Conservation (phyloP, 2,888 invertebrate genomes). For the Eledona agricola region DNA sequence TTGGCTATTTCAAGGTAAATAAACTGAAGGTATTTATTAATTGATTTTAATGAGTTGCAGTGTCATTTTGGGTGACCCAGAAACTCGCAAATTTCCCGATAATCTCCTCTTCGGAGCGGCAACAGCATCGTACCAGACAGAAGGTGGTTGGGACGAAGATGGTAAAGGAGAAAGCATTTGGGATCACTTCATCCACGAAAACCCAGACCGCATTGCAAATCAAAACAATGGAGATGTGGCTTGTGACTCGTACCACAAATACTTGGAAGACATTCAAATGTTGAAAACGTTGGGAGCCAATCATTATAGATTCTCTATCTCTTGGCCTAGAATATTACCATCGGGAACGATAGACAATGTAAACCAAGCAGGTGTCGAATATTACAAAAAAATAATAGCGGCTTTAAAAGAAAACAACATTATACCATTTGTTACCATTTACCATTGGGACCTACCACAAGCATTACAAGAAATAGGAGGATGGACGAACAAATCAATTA, state of each 20-base stretch:
- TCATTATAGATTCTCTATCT: conserved; percentile 63
- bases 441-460: conserved; percentile 68
- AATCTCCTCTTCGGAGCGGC: conserved; percentile 40
- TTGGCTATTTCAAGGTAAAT: not conserved
- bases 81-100: conserved; percentile 31
- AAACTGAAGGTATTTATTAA: not conserved
- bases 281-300: conserved; percentile 69
- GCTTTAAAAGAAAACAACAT: conserved; percentile 65
- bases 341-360: conserved; percentile 61
- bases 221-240: conserved; percentile 71
- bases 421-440: conserved; percentile 66
- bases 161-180: conserved; percentile 46
- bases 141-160: conserved; percentile 44
- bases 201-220: conserved; percentile 66
- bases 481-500: conserved; percentile 70
- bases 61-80: not conserved
- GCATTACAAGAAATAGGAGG: conserved; percentile 66
- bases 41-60: not conserved
- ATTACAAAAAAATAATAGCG: conserved; percentile 38
- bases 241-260: conserved; percentile 72
- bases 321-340: conserved; percentile 63
- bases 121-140: conserved; percentile 42
- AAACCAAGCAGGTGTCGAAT: conserved; percentile 73
- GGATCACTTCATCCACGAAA: conserved; percentile 55
- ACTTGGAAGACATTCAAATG: conserved; percentile 71